Conservation (phyloP, 2,888 invertebrate genomes). For the Cataglyphis cursor region DNA sequence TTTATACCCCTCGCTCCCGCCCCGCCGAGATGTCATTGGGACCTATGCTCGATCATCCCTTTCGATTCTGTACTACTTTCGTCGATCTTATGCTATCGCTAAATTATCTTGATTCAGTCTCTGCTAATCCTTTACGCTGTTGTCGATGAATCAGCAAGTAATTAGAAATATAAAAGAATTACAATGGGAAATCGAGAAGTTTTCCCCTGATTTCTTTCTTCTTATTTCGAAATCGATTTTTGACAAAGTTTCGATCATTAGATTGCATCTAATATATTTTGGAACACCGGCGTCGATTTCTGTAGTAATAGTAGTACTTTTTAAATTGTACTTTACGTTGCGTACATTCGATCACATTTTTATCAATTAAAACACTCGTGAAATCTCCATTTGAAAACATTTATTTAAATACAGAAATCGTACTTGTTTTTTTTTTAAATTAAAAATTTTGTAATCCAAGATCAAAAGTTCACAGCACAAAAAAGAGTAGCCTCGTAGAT, state of each 20-base stretch:
- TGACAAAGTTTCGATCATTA: background rate
- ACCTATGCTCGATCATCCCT: constrained; percentile 72
- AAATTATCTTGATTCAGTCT: constrained; percentile 19
- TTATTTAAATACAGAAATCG: background rate
- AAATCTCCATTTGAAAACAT: background rate
- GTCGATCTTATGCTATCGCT: constrained; percentile 34
- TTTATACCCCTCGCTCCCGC: constrained; percentile 84
- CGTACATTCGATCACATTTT: background rate
- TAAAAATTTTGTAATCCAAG: background rate
- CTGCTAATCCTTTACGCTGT: constrained; percentile 18
- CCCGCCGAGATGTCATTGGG: constrained; percentile 85
- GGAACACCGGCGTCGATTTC: background rate
- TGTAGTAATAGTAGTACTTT: background rate
- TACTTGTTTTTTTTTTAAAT: background rate
- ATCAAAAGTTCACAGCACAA: constrained; percentile 15
- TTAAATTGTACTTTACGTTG: background rate
- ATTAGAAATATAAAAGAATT: background rate
- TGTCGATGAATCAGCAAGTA: constrained; percentile 15
- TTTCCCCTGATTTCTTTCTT: background rate
- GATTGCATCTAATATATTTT: constrained; percentile 2
- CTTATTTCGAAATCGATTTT: background rate
- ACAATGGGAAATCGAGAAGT: background rate
- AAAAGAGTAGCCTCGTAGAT: constrained; percentile 8
- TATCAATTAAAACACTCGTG: background rate
- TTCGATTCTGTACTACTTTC: constrained; percentile 57